Conservation (phyloP, 2,888 invertebrate genomes). For the Ormyrus pomaceus region DNA sequence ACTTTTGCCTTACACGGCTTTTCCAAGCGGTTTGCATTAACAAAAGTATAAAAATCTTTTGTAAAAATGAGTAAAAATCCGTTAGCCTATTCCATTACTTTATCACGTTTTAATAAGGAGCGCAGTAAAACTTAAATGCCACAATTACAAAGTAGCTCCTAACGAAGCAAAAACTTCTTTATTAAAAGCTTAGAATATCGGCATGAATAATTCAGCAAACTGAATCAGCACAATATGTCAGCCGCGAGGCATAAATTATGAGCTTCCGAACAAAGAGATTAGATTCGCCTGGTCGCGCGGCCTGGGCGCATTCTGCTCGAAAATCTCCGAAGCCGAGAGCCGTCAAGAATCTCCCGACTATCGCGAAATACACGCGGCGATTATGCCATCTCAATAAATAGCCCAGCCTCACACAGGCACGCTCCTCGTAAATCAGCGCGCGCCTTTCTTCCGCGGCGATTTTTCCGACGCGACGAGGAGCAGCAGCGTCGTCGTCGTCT, state of each 20-base stretch:
- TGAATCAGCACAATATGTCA: conserved; percentile 18
- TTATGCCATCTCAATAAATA: conserved; percentile 18
- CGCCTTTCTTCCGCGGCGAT: background rate
- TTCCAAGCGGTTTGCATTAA: too few relatives aligned
- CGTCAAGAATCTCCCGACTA: background rate
- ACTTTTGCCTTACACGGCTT: too few relatives aligned
- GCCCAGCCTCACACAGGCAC: background rate
- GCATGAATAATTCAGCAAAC: conserved; percentile 4
- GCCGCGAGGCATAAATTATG: conserved; percentile 15
- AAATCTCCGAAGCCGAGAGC: background rate
- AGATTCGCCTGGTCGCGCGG: too few relatives aligned
- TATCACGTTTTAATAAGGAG: too few relatives aligned
- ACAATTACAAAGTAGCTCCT: background rate
- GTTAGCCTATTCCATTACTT: too few relatives aligned
- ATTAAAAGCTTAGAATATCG: conserved; percentile 2
- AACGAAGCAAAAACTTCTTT: conserved; percentile 7
- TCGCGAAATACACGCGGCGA: background rate
- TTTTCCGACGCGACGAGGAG: too few relatives aligned
- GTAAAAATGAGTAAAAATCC: too few relatives aligned
- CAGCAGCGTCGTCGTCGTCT: too few relatives aligned
- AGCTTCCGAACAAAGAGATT: conserved; percentile 17
- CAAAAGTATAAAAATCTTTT: too few relatives aligned
- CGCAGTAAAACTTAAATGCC: background rate
- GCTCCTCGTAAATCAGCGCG: background rate
- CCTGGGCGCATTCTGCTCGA: too few relatives aligned